Conservation (phyloP, 2,888 invertebrate genomes). For the Melinopterus prodromus region DNA sequence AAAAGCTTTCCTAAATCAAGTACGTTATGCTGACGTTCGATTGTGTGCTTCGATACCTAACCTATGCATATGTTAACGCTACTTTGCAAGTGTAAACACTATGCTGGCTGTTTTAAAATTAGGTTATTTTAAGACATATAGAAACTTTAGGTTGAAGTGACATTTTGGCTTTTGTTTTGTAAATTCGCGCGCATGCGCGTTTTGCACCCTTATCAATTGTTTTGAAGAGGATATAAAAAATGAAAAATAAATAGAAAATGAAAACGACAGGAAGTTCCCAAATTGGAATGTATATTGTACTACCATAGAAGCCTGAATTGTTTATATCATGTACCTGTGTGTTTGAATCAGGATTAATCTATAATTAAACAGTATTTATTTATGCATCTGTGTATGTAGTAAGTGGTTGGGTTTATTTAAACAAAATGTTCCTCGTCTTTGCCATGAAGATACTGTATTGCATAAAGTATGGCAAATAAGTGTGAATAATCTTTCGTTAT, state of each 20-base stretch:
- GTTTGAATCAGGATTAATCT: not conserved
- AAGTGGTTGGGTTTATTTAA: conserved; percentile 12
- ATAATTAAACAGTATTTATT: conserved; percentile 15
- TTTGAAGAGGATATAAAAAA: conserved; percentile 13
- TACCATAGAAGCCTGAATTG: not conserved
- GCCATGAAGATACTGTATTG: not conserved
- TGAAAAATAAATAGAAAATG: not conserved
- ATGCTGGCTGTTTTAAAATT: conserved; percentile 8
- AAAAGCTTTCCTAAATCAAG: not conserved
- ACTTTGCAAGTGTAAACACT: conserved; percentile 14
- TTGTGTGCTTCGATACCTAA: not conserved
- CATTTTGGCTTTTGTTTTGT: conserved; percentile 21
- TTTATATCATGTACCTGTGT: not conserved
- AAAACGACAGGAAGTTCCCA: not conserved
- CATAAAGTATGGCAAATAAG: too few species aligned
- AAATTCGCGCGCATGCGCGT: conserved; percentile 5
- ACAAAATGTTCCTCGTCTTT: not conserved
- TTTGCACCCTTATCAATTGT: conserved; percentile 14
- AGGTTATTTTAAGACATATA: conserved; percentile 18
- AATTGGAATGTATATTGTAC: not conserved
- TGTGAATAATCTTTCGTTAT: too few species aligned
- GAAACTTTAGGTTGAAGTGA: conserved; percentile 8
- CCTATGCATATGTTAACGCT: conserved; percentile 21
- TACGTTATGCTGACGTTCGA: conserved; percentile 13
- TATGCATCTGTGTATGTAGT: conserved; percentile 8